These are phyloP conservation scores for Drosophila cracens DNA, from an alignment of 2,888 invertebrate genomes.

Conservation along the genomic window DNA sequence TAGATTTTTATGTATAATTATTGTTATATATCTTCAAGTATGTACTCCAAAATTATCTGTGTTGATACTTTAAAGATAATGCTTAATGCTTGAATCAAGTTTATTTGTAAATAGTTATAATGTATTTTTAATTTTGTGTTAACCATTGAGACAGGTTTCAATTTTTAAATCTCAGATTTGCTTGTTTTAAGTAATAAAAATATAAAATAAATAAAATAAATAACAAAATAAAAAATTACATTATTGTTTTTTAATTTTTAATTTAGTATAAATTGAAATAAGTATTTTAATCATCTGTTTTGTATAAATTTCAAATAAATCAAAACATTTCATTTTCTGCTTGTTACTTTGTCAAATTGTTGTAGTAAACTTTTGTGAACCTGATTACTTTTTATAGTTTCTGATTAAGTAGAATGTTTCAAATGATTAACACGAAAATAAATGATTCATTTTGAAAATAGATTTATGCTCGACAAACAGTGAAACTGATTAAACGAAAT, in stretches of 20 bases:
- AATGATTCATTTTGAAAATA: constrained; percentile 1
- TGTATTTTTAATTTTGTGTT: not conserved
- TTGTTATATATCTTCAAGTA: not conserved
- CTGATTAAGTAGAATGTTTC: not conserved
- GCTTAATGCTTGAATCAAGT: not conserved
- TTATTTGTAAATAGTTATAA: not conserved
- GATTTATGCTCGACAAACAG: not conserved
- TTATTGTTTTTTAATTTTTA: not conserved
- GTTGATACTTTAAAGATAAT: not conserved
- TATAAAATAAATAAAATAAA: not conserved
- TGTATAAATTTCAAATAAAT: not conserved
- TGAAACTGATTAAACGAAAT: not conserved
- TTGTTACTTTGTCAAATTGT: not conserved
- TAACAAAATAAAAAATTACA: too few relatives aligned
- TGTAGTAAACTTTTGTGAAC: not conserved
- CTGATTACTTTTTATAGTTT: not conserved
- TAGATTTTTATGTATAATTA: not conserved
- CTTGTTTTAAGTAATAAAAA: not conserved
- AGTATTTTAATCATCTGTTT: not conserved
- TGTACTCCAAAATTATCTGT: not conserved
- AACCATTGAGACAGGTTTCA: not conserved
- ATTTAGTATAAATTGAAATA: not conserved
- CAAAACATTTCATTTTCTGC: not conserved
- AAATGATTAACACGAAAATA: constrained; percentile 3
- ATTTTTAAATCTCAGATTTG: not conserved